Evolutionary conservation across 2,113 vertebrate species (phyloP), one percentile per base, ranked within the genome.

Genomic region (Cephalopterus ornatus): DNA sequence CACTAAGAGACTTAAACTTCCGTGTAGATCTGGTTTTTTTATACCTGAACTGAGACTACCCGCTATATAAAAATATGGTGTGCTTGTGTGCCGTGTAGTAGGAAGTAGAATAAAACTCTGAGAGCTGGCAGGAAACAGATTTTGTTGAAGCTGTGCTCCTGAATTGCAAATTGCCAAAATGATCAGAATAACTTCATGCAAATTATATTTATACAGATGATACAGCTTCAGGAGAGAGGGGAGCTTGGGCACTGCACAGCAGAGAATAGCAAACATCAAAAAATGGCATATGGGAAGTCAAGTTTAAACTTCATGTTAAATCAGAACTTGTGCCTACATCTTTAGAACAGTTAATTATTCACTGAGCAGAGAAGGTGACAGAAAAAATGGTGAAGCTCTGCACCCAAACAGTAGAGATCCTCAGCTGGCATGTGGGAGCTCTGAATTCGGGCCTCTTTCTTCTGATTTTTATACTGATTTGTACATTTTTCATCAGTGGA

Each of bases 301-400:
- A 20, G 21, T 89, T 62, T 63, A 58, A 89, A 80, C 30, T 92
- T 73, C 22, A 49, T 74, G 50, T 63, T 78, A 56, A 85, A 76
- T 67, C 61, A 91, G 53, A 65, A 49, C 13, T 55, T 39, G 14
- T 32, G 17, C 14, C n/a, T 62, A 14, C 52, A 72, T 89, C 65
- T 94, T 93, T 78, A 50, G 42, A 95, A 63, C 42, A 74, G 84
- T 37, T 49, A 86, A 74, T 96, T 93, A 96, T 86, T 86, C 89
- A 72, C 58, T 35, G 62, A 91, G 47, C 63, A 84, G 63, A 84
- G 61, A 88, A 76, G 17, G 53, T 71, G 84, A 92, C 80, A 87
- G 74, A 71, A 75, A 58, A 78, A 87, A 59, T n/a, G 46, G 39
- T 37, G n/a, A 81, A 71, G 61, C 50, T 89, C 39, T 55, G 84